A percentile compares a stretch with the other conserved stretches of the same genome.
These are phyloP conservation scores for Actinemys pallida DNA, from an alignment of 2,113 vertebrate genomes.

Conservation along the genomic window DNA sequence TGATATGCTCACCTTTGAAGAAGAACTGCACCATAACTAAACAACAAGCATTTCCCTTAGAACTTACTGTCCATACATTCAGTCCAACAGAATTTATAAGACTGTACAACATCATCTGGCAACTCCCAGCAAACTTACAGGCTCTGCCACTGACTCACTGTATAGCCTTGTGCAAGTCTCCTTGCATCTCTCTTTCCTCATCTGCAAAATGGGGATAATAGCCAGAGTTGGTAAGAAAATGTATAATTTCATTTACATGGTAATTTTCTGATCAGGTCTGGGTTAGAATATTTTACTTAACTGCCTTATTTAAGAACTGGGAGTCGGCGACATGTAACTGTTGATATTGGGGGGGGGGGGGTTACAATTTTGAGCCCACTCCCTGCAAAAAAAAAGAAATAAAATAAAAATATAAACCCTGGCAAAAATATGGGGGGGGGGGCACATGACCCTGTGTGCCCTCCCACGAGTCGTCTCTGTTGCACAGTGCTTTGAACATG, in stretches of 20 bases:
- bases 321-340: not conserved
- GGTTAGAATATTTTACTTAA: conserved; percentile 43
- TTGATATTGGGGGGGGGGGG: no score
- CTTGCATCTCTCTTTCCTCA: not conserved
- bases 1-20: not conserved
- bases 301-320: conserved; percentile 38
- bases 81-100: not conserved
- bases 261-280: conserved; percentile 63
- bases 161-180: not conserved
- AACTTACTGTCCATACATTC: not conserved
- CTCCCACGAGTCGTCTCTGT: not conserved
- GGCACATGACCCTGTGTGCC: no score
- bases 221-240: conserved; percentile 39
- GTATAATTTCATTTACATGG: conserved; percentile 37
- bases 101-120: not conserved
- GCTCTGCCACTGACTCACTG: not conserved
- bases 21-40: not conserved
- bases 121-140: not conserved
- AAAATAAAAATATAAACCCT: not conserved
- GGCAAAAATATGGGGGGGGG: no score
- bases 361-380: no score
- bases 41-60: not conserved
- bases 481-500: rapidly evolving
- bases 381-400: no score
- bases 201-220: conserved; percentile 28